These are phyloP conservation scores for Enteromius fasciolatus DNA, from an alignment of 2,797 vertebrate genomes.

Conservation along the genomic window DNA sequence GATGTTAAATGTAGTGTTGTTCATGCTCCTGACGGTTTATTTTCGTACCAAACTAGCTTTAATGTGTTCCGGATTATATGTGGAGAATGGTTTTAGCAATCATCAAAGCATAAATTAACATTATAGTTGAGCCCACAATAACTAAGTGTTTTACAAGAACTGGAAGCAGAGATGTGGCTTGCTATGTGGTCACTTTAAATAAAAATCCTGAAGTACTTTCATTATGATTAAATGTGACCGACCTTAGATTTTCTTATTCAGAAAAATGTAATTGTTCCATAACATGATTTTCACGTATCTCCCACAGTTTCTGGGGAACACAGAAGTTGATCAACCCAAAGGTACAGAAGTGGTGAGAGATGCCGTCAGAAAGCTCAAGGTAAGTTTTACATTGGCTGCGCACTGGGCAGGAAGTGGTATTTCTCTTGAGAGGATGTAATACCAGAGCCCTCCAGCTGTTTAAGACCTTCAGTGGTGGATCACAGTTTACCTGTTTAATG, in stretches of 20 bases:
- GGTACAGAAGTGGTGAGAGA: slow-evolving; percentile 97
- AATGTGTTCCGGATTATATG: not conserved
- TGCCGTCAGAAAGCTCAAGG: slow-evolving; percentile 97
- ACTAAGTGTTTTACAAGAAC: not conserved
- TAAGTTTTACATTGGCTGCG: slow-evolving; percentile 66
- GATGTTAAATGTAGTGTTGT: slow-evolving; percentile 51
- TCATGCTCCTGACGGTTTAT: not conserved
- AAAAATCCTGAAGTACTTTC: not conserved
- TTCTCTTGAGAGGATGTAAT: not conserved
- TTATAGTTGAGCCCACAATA: not conserved
- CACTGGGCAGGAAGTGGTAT: not conserved
- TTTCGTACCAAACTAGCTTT: not conserved
- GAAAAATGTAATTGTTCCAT: not conserved
- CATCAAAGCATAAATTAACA: not conserved
- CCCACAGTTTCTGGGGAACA: slow-evolving; percentile 91
- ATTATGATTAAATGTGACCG: not conserved
- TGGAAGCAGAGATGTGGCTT: not conserved
- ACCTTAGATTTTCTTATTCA: not conserved
- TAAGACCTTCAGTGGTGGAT: not conserved
- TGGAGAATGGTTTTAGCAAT: not conserved
- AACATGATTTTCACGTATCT: slow-evolving; percentile 2
- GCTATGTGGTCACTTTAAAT: not conserved
- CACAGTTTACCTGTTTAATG: slow-evolving; percentile 3
- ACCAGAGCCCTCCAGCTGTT: not conserved
- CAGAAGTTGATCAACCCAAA: slow-evolving; percentile 96